These are phyloP conservation scores for Metopolophium dirhodum DNA, from an alignment of 1,140 invertebrate genomes.

Conservation along the genomic window DNA sequence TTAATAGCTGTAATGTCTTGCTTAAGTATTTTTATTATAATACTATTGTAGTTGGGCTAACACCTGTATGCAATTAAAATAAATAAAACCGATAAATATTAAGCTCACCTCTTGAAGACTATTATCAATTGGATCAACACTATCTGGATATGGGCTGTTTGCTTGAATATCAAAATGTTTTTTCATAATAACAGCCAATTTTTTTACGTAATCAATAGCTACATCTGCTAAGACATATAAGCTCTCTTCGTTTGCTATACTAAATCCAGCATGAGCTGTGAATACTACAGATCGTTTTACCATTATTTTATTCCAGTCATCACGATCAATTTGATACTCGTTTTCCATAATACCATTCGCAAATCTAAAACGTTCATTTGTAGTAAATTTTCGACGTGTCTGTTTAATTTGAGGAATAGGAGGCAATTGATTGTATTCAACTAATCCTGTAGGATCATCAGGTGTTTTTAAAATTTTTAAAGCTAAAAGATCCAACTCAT, in stretches of 20 bases:
- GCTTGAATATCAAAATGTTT: conserved; percentile 41
- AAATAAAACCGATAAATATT: neutral
- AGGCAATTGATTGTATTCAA: conserved; percentile 31
- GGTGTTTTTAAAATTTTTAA: neutral
- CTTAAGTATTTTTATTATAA: too few species aligned
- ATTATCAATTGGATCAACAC: neutral
- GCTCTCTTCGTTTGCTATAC: conserved; percentile 41
- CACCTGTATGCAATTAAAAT: too few species aligned
- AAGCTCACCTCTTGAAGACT: conserved; percentile 34
- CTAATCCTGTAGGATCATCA: neutral
- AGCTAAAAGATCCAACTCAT: conserved; percentile 15
- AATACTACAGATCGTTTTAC: conserved; percentile 26
- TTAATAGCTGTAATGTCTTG: too few species aligned
- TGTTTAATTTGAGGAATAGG: conserved; percentile 32
- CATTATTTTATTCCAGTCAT: conserved; percentile 47
- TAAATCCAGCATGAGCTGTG: conserved; percentile 48
- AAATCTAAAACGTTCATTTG: neutral
- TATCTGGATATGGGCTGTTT: neutral
- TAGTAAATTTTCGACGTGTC: neutral
- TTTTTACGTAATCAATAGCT: conserved; percentile 30
- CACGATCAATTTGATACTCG: conserved; percentile 29
- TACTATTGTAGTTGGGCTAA: too few species aligned
- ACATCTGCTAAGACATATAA: conserved; percentile 40
- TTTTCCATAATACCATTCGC: neutral
- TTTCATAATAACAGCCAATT: conserved; percentile 41